Base-by-base conservation (phyloP, 2,113 vertebrate genomes). In the Scytalopus superciliaris region DNA sequence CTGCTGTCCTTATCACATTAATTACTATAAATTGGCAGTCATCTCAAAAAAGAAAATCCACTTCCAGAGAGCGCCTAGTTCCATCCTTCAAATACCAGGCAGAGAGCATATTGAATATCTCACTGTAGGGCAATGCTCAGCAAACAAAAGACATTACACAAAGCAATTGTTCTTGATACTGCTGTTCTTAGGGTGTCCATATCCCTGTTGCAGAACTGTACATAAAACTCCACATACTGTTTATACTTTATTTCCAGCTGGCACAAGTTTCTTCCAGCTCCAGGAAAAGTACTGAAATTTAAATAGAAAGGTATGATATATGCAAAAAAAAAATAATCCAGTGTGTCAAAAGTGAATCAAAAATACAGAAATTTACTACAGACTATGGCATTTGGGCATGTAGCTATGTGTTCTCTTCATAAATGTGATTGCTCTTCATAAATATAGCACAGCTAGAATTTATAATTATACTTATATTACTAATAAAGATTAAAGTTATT, bases 1-100 rank as follows among this genome's bases (percentile, higher is more conserved):
- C 96, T 97, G 97, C 97, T 97, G 90, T 96, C 94, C 93, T 97
- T 97, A 97, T 96, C 96, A 96, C 97, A 96, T 98, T 97, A 98
- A 98, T 98, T 98, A 95, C 82, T 95, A 85, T 86, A 97, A 98
- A 97, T 94, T 96, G 93, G 86, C 87, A 97, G 87, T 83, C 94
- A 91, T 83, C 88, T 96, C 72, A 80, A 96, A 90, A 94, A 94
- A 93, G 70, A 94, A 96, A 97, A 93, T 60, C 77, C 72, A 81
- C 85, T 97, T 93, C 49, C 63, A 69, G 47, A 60, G 45, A 96
- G 68, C 23, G 83, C 77, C 94, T 80, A 50, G 62, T 80, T 92
- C 90, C 76, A 64, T 23, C 47, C 87, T 63, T 87, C 85, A 90
- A 95, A 89, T 42, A 70, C 53, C 6, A 2, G 67, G 80, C 57